Conservation (phyloP, 2,888 invertebrate species). For the Hofmannophila pseudospretella region DNA sequence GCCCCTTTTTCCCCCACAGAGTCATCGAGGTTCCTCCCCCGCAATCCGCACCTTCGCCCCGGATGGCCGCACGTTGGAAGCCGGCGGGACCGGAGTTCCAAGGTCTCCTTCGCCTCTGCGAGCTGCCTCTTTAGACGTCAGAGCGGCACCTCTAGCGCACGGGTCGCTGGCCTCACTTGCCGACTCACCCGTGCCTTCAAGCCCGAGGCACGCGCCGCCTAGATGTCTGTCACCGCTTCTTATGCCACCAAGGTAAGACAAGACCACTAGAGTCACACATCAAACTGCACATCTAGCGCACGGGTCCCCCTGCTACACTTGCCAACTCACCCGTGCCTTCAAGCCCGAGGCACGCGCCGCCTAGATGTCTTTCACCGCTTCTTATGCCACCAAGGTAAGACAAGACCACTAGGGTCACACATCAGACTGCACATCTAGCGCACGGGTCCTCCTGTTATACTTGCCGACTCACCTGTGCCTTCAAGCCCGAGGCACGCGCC, state of each 20-base stretch:
- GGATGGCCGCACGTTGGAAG: slow-evolving; percentile 82
- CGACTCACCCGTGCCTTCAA: slow-evolving; percentile 64
- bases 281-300: slow-evolving; percentile 84
- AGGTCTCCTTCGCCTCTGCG: slow-evolving; percentile 88
- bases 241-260: slow-evolving; percentile 81
- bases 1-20: slow-evolving; percentile 58
- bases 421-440: slow-evolving; percentile 83
- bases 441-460: slow-evolving; percentile 84
- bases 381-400: slow-evolving; percentile 83
- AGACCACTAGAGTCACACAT: too few species aligned
- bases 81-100: slow-evolving; percentile 76
- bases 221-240: slow-evolving; percentile 87
- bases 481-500: slow-evolving; percentile 63
- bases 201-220: slow-evolving; percentile 64
- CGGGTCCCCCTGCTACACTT: slow-evolving; percentile 83
- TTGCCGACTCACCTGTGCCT: slow-evolving; percentile 72
- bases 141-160: slow-evolving; percentile 84
- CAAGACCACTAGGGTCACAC: too few species aligned
- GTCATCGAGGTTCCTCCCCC: slow-evolving; percentile 89
- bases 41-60: slow-evolving; percentile 91
- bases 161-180: slow-evolving; percentile 83
- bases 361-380: slow-evolving; percentile 85
- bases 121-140: slow-evolving; percentile 86
- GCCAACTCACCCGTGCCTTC: slow-evolving; percentile 69
- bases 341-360: slow-evolving; percentile 63